phyloP scores from a whole-genome alignment of 2,797 vertebrate genomes.

The Sebastiscus tertius region DNA sequence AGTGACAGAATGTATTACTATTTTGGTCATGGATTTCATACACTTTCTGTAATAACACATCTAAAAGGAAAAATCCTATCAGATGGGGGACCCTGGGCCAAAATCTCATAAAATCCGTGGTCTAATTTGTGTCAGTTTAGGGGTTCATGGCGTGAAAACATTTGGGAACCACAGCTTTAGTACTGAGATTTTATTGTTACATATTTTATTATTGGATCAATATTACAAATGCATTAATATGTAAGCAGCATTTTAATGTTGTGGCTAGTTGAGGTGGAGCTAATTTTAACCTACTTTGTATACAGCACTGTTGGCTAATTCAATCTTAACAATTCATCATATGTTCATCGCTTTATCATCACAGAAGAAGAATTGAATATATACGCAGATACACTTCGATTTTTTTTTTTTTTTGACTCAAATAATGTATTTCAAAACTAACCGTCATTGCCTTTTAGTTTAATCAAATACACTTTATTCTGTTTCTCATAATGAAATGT shows the following conservation, averaged over 20 bases:
- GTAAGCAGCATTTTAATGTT: neutral
- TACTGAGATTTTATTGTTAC: neutral
- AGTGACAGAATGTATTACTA: too few relatives aligned
- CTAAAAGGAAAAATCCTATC: too few relatives aligned
- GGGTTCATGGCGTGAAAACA: accelerated
- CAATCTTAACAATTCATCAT: neutral
- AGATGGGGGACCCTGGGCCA: too few relatives aligned
- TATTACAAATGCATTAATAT: neutral
- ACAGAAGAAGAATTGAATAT: neutral
- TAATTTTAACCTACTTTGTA: neutral
- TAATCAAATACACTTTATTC: neutral
- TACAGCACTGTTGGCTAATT: neutral
- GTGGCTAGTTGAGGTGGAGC: neutral
- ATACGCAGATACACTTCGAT: neutral
- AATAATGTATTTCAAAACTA: neutral
- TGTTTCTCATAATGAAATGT: neutral
- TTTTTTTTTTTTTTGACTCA: neutral
- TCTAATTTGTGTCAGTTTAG: too few relatives aligned
- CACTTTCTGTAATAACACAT: too few relatives aligned
- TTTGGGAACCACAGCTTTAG: neutral
- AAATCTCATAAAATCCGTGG: too few relatives aligned
- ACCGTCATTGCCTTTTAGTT: neutral
- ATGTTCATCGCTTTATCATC: neutral
- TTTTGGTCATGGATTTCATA: too few relatives aligned
- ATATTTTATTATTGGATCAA: neutral